Base-by-base conservation (phyloP, 2,113 vertebrate species). In the Myiopsitta monachus region DNA sequence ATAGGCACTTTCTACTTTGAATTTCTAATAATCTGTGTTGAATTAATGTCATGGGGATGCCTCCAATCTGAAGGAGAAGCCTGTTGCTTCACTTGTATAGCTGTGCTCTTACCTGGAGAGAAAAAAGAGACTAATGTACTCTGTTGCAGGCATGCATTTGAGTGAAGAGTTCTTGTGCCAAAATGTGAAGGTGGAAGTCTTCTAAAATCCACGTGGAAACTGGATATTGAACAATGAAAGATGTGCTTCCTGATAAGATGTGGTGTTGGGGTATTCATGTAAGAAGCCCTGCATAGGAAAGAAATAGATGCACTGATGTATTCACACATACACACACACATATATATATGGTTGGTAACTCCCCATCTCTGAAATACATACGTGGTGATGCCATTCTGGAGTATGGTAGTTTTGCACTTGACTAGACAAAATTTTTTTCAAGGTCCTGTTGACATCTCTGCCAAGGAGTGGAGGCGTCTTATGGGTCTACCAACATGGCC, bases 1-100 rank as follows among this genome's bases (percentile, higher is more conserved):
- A 3, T 78, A 87, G 61, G 72, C 91, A 68, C 46, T 51, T 52
- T 69, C 47, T 91, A 6, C 85, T 92, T 86, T 91, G 64, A 91
- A 89, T 90, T 96, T 83, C 66, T 90, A 63, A 87, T 87, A 27
- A 88, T 85, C 79, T 84, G 79, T 88, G 68, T 64, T 76, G 57
- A 83, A 85, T 73, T 87, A 67, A 52, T 91, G 55, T 93, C 61
- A 47, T 2, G 27, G 69, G 68, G 87, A 83, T 88, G 51, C 85
- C 84, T 94, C 81, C 68, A 62, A 2, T 78, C 81, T 70, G 63
- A 85, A 67, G 72, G 44, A 77, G 44, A 62, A 70, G 43, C 47
- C 83, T 91, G 11, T 76, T 94, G 41, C 70, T 84, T 97, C 12
- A 13, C 59, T 85, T 92, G 11, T 62, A 7, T 39, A 49, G 63